Evolutionary conservation across 2,888 invertebrate species (phyloP), one percentile per base, ranked within the genome.

Genomic region (Yponomeuta plumbellus): DNA sequence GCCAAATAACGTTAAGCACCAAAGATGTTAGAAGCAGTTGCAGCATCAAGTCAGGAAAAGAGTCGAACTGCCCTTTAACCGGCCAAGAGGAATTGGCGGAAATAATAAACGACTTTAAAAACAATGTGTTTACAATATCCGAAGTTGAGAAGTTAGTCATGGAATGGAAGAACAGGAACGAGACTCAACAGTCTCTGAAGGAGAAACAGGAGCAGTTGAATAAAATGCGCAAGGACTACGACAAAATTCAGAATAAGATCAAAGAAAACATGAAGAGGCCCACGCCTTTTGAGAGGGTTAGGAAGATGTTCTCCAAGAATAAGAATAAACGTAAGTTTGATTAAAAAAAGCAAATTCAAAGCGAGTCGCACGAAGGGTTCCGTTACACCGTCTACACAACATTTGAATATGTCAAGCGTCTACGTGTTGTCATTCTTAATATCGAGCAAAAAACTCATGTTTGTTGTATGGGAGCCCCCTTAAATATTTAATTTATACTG

Each of bases 81-180:
- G 92, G 92, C 1, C 95, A 97, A 78, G 96, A 96, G 70, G 97
- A 97, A 78, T 89, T 97, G 68, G 93, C 95, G 3, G 97, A 97
- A 86, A 96, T 97, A 65, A 96, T 97, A 79, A 96, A 95, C 76
- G 97, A 97, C 76, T 97, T 96, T 76, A 97, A 97, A 81, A 97
- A 97, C 76, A 96, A 97, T 77, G 96, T 97, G 3, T 95, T 96
- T 72, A 95, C 96, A 0, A 96, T 97, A 76, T 93, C 94, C 0
- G 96, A 97, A 86, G 96, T 97, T 0, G 97, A 97, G 81, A 94
- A 95, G 73, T 88, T 97, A 65, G 97, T 97, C 0, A 95, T 96
- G 81, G 95, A 95, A 76, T 97, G 97, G 97, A 94, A 94, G 76
- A 96, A 96, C 74, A 92, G 97, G 67, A 96, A 97, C 74, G 97